Base-by-base conservation (phyloP, 2,797 vertebrate genomes). In the Gobionotothen gibberifrons region DNA sequence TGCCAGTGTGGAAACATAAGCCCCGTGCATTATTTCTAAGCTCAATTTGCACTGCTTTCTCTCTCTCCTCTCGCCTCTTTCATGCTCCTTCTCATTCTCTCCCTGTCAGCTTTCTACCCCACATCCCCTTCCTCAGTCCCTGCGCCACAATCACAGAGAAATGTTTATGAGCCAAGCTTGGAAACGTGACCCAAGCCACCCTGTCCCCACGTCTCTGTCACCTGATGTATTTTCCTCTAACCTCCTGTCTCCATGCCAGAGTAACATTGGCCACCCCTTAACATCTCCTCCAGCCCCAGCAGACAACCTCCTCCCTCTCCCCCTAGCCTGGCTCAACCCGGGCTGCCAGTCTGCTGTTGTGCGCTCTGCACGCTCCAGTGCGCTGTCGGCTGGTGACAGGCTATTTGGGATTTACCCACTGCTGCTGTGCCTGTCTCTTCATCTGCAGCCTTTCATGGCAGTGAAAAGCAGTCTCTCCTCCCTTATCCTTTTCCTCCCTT, bases 381-480 rank as follows among this genome's bases (percentile, higher is more conserved):
- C 92, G 70, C 91, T 92, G 93, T 94, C 87, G 86, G 89, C 90
- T 89, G 90, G 89, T 93, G 91, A 93, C 92, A 91, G 89, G 84
- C 90, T 93, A 90, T 90, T 88, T 93, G 93, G 92, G 90, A 93
- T 94, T 93, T 94, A 93, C 87, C 90, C 90, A 82, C 85, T 86
- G 86, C 90, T 87, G 86, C 91, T 88, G 83, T 89, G 89, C 88
- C 86, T 92, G 90, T 92, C 92, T 92, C 90, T 89, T 92, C 89
- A 88, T 92, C 91, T 90, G 87, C 89, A 89, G 88, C 85, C 85
- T 90, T 90, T 91, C 88, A 89, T 86, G 85, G 86, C 89, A 88
- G 86, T 81, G 85, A 88, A 91, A 91, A 85, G 78, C 83, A 90
- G 85, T 72, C 75, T 81, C 79, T 83, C 85, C 85, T 78, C 82